Evolutionary conservation across 2,113 vertebrate genomes (phyloP), one percentile per base, ranked within the genome.

Genomic region (Piaya cayana): DNA sequence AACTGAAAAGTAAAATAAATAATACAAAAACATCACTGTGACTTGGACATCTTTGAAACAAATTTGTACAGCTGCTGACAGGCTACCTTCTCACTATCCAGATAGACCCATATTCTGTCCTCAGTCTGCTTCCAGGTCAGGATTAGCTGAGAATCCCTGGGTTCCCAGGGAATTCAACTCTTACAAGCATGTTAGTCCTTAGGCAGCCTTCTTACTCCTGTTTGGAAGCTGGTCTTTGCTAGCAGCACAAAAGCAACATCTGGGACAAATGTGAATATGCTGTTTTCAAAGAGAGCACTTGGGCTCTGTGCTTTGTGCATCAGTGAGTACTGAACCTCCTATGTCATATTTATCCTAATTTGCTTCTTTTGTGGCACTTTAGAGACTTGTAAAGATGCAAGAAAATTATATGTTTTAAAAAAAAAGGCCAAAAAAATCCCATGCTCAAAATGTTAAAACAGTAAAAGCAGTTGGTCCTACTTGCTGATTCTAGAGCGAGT

Each of bases 351-450:
- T 76, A 55, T 76, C 25, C 29, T n/a, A 22, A 77, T 62, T 39
- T 82, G 19, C 30, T 77, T 65, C 20, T 80, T 86, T 42, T 37
- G 49, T 69, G 29, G 15, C 14, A 82, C 76, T 86, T 79, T 32
- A 82, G 22, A 88, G 39, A 52, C 12, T 22, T 80, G 9, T 50
- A 88, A 47, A 78, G 21, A 70, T 34, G 14, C 4, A 60, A 60
- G 29, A 12, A 62, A 69, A 77, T 74, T 62, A 83, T 19, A 21
- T 43, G 11, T 23, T 49, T 49, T 5, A 6, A 37, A 18, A 58
- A 18, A 58, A 62, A 45, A 65, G 53, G 34, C 2, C 12, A 53
- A 39, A 21, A 2, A 1, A 2, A 0, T 5, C 10, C 20, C 27
- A 37, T 6, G 53, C 16, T 58, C 29, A 60, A 37, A 68, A 60